phyloP scores from a whole-genome alignment of 2,113 vertebrate genomes.

The Anarhynchus alexandrinus region DNA sequence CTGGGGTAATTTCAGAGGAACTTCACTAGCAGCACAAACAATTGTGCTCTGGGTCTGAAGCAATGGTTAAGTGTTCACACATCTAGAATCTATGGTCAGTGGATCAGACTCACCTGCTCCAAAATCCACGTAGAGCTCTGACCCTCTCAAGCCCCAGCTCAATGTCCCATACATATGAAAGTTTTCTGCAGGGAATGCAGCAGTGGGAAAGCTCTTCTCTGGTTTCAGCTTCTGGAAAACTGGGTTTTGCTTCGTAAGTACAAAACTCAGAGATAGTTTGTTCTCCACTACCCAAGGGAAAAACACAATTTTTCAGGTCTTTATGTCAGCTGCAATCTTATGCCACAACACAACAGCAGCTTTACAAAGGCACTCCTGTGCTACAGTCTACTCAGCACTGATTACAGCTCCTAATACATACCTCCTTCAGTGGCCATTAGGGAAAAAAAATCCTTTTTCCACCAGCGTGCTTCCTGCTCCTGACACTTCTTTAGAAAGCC shows the following conservation, averaged over 20 bases:
- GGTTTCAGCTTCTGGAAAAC: neutral
- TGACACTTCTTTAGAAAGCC: neutral
- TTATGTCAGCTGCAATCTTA: neutral
- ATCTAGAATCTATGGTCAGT: neutral
- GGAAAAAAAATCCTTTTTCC: neutral
- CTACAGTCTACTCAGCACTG: neutral
- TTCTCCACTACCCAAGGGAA: neutral
- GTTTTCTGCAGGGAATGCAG: neutral
- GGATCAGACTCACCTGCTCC: neutral
- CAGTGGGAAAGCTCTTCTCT: neutral
- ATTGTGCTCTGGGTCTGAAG: neutral
- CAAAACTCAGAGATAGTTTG: neutral
- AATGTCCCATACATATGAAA: fast-evolving
- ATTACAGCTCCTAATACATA: neutral
- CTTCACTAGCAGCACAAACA: neutral
- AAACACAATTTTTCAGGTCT: neutral
- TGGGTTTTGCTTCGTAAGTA: neutral
- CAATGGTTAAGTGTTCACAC: neutral
- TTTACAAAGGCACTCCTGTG: neutral
- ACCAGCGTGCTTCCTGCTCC: neutral
- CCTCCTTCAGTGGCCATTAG: neutral
- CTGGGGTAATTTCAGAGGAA: neutral
- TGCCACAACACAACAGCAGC: neutral
- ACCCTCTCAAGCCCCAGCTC: neutral
- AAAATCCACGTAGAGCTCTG: neutral